Evolutionary conservation across 2,113 vertebrate genomes (phyloP).

Genomic region (Marmota monax): DNA sequence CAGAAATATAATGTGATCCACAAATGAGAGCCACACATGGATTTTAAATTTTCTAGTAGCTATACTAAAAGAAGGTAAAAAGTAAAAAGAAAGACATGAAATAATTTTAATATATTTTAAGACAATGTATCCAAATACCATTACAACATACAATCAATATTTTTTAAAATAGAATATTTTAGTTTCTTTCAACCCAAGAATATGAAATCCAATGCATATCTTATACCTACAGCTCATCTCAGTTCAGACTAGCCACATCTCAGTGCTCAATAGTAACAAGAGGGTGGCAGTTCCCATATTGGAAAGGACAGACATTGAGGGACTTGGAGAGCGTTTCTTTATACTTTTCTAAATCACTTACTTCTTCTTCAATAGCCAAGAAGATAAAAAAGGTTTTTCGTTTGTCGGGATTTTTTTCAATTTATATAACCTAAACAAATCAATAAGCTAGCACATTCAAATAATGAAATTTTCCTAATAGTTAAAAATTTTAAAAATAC

Average conservation of each 20-base stretch:
- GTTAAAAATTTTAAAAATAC: conserved; percentile 17
- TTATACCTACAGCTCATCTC: not conserved
- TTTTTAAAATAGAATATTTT: not conserved
- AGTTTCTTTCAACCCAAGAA: not conserved
- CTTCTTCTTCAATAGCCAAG: not conserved
- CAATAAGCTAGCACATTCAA: not conserved
- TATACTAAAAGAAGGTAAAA: not conserved
- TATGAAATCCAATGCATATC: not conserved
- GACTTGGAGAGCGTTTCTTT: not conserved
- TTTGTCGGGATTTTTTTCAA: not conserved
- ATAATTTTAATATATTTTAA: not conserved
- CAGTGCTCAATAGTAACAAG: not conserved
- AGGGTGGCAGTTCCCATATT: not conserved
- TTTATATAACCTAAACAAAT: conserved; percentile 1
- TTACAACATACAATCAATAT: not conserved
- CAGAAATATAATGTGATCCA: not conserved
- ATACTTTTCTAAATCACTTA: not conserved
- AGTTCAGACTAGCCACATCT: not conserved
- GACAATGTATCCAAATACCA: not conserved
- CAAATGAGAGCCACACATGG: not conserved
- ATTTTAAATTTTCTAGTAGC: conserved; percentile 14
- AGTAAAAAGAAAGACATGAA: conserved; percentile 20
- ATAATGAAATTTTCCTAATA: conserved; percentile 9
- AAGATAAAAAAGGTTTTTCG: not conserved
- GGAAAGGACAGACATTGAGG: not conserved